Percentiles rank a stretch among this genome's conserved stretches.
These are phyloP conservation scores for Axea sp. DNA, from an alignment of 2,888 invertebrate species.

Conservation along the genomic window DNA sequence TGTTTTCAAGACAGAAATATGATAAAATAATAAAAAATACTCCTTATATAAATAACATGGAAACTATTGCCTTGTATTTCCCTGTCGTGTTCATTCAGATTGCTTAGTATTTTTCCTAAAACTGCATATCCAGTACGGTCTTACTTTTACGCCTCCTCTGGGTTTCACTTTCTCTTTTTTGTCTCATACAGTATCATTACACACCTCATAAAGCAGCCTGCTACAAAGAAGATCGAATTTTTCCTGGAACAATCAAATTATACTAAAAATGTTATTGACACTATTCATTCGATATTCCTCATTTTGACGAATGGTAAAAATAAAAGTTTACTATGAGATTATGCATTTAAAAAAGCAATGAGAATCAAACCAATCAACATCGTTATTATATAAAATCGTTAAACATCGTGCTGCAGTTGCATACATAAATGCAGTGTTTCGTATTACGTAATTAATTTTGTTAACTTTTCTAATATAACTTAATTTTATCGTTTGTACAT, in stretches of 20 bases:
- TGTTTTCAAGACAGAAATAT: background rate
- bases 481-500: too few species aligned
- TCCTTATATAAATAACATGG: slow-evolving; percentile 37
- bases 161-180: slow-evolving; percentile 69
- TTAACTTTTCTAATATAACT: too few species aligned
- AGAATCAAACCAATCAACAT: too few species aligned
- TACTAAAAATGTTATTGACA: slow-evolving; percentile 44
- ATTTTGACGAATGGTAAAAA: too few species aligned
- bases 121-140: slow-evolving; percentile 68
- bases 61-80: slow-evolving; percentile 28
- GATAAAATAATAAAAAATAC: too few species aligned
- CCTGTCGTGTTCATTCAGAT: slow-evolving; percentile 16
- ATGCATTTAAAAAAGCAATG: too few species aligned
- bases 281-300: background rate
- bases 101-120: slow-evolving; percentile 62
- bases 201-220: slow-evolving; percentile 76
- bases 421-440: too few species aligned
- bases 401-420: too few species aligned
- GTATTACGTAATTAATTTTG: too few species aligned
- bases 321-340: too few species aligned
- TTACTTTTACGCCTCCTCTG: slow-evolving; percentile 78
- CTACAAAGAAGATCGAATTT: slow-evolving; percentile 45
- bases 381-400: too few species aligned
- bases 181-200: slow-evolving; percentile 73
- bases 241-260: slow-evolving; percentile 49